Evolutionary conservation across 2,113 vertebrate genomes (phyloP).

Genomic region (Notiomystis cincta): DNA sequence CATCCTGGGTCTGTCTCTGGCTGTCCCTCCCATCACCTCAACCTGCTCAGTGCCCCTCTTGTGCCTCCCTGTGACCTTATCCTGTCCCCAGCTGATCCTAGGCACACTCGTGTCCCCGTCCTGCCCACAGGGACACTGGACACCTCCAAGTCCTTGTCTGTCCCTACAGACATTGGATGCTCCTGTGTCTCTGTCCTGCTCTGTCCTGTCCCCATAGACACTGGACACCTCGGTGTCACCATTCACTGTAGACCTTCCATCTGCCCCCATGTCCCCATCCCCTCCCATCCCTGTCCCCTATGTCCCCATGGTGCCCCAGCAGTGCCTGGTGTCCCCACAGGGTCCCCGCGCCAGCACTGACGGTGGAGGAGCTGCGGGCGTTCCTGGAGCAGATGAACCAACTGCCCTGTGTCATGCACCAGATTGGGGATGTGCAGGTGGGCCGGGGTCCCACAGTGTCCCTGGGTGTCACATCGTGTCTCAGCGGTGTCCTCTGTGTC

Average conservation of each 20-base stretch:
- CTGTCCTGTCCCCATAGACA: background rate
- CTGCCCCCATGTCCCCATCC: background rate
- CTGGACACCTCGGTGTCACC: rapidly evolving
- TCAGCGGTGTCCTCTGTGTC: no score
- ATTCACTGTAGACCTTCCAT: background rate
- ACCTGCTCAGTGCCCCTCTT: rapidly evolving
- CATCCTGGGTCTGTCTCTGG: rapidly evolving
- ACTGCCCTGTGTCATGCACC: no score
- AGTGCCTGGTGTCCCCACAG: background rate
- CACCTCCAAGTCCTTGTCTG: background rate
- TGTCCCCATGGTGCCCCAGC: no score
- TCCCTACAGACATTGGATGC: background rate
- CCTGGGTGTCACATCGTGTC: background rate
- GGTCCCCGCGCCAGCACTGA: background rate
- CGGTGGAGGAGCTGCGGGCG: no score
- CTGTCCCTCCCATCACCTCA: background rate
- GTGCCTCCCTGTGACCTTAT: no score
- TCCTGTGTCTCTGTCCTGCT: background rate
- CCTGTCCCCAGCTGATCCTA: background rate
- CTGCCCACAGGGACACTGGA: background rate
- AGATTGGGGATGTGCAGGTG: no score
- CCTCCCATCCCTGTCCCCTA: background rate
- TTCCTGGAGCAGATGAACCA: no score
- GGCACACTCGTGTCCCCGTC: background rate
- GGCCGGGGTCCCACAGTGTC: background rate